Base-by-base conservation (phyloP, 1,140 invertebrate species). In the Drosophila nannoptera region DNA sequence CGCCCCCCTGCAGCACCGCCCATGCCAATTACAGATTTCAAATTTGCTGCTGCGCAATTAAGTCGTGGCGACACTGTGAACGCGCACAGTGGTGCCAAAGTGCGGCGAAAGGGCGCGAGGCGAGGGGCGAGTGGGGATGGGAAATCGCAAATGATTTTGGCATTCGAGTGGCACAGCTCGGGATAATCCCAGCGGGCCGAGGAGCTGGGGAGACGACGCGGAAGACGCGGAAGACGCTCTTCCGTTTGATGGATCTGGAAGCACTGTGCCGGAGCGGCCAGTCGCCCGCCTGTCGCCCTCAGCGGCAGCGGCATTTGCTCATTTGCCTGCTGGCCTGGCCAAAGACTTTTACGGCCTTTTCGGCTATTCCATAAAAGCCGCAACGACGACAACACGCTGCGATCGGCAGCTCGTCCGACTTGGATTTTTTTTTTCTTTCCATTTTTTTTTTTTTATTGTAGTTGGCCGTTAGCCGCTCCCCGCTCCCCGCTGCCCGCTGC, bases 261-360 rank as follows among this genome's bases (percentile, higher is more conserved):
- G 14, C 43, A 46, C 16, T 46, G 43, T 29, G 12, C 43, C 22
- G 43, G 36, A 38, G 8, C 35, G 35, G 6, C 12, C 42, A 16
- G 42, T 11, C 38, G 5, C 40, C n/a, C 9, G 45, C 22, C 6
- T 14, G 22, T 22, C 9, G 49, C 14, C 32, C 14, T 45, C 4
- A 12, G 9, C 14, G 14, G 33, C 49, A 60, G 58, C 65, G 14
- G 50, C 60, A 35, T 63, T 75, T 58, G 55, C 74, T 83, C 78
- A 83, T 78, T 82, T 78, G 72, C 59, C 53, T 66, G 67, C 75
- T 82, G 75, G 72, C 59, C 53, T 66, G 67, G 65, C 71, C 78
- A 53, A 83, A 81, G 69, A 65, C 67, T 75, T 82, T 83, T 82
- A 82, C 78, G 78, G 75, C 75, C 75, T 83, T 82, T 75, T 78